Base-by-base conservation (phyloP, 2,888 invertebrate species). In the Troilus luridus region DNA sequence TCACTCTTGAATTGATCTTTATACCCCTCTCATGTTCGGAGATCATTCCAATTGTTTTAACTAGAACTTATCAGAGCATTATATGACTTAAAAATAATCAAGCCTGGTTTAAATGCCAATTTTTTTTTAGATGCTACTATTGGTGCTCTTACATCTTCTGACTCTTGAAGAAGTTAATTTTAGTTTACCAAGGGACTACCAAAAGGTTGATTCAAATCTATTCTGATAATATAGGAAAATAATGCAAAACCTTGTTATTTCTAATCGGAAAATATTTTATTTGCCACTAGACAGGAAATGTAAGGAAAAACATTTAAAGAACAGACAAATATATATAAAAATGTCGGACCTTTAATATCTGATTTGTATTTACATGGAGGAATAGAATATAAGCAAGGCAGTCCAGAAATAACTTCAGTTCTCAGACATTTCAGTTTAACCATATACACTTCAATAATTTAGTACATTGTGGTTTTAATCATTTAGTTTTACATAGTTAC, bases 391-490 rank as follows among this genome's bases (percentile, higher is more conserved):
- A 85, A 85, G 85, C 85, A 85, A 85, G 85, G 85, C 85, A 85
- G 85, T 85, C 72, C 72, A 77, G 72, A 77, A 77, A 77, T 77
- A 77, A 77, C 72, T 77, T 85, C 85, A 85, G 85, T 85, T 85
- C 85, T 85, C 56, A 85, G n/a, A 85, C 85, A 85, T 81, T 81
- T 54, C 81, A 81, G 41, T 81, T 81, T 12, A 19, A 81, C 10
- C 81, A 81, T 85, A 12, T 85, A 56, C 85, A 85, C 12, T 85
- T 56, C 21, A 85, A 85, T 85, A 77, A 27, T 19, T 77, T 77
- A 77, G 27, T 77, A 77, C 72, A 77, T 77, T 77, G 41, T 77
- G 14, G 41, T 77, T 7, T 77, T 64, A 41, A 77, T 27, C 3
- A 14, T 77, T 77, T 41, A 77, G 72, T 77, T 77, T 81, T 56